Percentiles rank a stretch among this genome's conserved stretches.
phyloP scores from a whole-genome alignment of 1,140 invertebrate species.

The Lucilia cuprina region DNA sequence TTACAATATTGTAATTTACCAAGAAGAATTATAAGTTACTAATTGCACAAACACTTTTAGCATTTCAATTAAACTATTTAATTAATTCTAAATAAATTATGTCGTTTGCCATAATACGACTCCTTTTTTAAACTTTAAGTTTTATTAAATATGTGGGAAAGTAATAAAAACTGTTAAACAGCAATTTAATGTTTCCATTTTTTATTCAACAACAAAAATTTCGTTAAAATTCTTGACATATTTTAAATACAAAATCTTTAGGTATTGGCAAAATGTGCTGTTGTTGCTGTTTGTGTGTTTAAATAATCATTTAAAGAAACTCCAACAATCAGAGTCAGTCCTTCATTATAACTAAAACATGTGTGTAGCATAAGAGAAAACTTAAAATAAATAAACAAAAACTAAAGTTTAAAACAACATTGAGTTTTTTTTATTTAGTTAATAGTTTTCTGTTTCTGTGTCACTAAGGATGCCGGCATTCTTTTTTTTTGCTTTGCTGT shows the following conservation, averaged over 20 bases:
- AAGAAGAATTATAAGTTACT: no score
- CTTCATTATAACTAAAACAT: not conserved
- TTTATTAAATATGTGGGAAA: no score
- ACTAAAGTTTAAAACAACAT: conserved; percentile 4
- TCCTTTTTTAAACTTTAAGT: no score
- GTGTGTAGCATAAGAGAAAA: not conserved
- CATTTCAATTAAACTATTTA: no score
- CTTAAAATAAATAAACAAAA: not conserved
- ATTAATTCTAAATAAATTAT: no score
- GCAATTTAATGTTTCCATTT: no score
- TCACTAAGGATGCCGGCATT: conserved; percentile 10
- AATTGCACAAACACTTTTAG: no score
- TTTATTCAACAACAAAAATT: not conserved
- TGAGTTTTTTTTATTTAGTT: not conserved
- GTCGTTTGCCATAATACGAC: no score
- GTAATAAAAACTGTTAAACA: no score
- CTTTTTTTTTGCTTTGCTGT: not conserved
- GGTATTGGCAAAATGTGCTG: not conserved
- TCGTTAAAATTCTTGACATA: not conserved
- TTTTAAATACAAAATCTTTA: not conserved
- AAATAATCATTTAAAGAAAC: not conserved
- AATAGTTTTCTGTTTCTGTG: not conserved
- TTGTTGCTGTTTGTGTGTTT: not conserved
- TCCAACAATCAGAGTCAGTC: not conserved
- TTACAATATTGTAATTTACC: no score